phyloP scores from a whole-genome alignment of 2,888 invertebrate species.

The Pandemis corylana region DNA sequence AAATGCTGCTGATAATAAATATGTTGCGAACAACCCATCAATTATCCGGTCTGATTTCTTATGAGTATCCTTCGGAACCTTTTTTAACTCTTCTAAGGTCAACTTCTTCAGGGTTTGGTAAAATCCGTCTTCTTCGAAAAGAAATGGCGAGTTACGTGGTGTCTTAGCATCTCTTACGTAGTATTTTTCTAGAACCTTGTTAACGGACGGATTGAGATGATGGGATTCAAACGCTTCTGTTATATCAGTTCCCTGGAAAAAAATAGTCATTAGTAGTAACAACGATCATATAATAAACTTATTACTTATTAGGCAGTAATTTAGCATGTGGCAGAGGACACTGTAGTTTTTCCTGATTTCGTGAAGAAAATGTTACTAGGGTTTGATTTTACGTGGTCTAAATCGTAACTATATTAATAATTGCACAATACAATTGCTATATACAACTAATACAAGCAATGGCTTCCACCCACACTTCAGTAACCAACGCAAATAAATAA shows the following conservation, averaged over 20 bases:
- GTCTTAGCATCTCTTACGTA: constrained; percentile 86
- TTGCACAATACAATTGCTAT: too few relatives aligned
- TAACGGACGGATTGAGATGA: constrained; percentile 82
- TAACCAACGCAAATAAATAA: too few relatives aligned
- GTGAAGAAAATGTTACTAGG: too few relatives aligned
- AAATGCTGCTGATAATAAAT: constrained; percentile 64
- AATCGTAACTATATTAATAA: too few relatives aligned
- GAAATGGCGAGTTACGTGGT: constrained; percentile 89
- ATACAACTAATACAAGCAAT: too few relatives aligned
- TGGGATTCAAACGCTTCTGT: constrained; percentile 86
- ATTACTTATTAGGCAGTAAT: too few relatives aligned
- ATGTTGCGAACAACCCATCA: constrained; percentile 68
- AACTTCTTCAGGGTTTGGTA: constrained; percentile 88
- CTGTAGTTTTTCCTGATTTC: too few relatives aligned
- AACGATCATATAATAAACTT: too few relatives aligned
- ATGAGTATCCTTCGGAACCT: constrained; percentile 66
- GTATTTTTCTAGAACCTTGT: constrained; percentile 86
- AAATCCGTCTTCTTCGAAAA: constrained; percentile 90
- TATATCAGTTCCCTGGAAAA: constrained; percentile 85
- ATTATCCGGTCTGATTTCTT: constrained; percentile 61
- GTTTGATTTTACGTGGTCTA: too few relatives aligned
- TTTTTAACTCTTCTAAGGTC: constrained; percentile 82
- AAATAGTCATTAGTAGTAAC: not conserved
- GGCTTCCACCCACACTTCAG: too few relatives aligned
- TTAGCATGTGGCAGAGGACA: too few relatives aligned